Evolutionary conservation across 2,113 vertebrate species (phyloP).

Genomic region (Alethe castanea): DNA sequence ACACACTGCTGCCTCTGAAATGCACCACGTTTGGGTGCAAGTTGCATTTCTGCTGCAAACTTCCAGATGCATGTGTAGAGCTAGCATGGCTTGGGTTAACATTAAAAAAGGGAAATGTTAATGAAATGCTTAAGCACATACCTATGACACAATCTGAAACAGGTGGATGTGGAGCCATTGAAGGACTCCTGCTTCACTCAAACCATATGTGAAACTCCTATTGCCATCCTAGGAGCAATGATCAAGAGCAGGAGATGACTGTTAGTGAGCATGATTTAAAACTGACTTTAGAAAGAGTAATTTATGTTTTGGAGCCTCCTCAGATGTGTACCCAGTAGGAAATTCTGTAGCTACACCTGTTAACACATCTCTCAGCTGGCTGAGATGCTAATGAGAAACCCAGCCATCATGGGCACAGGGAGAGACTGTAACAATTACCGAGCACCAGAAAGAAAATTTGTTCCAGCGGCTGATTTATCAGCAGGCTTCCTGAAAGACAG

Average conservation of each 20-base stretch:
- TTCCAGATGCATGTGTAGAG: neutral
- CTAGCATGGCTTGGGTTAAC: neutral
- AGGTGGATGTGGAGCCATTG: constrained; percentile 36
- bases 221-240: constrained; percentile 31
- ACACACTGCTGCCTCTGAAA: neutral
- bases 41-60: neutral
- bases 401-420: neutral
- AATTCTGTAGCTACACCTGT: constrained; percentile 60
- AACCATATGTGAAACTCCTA: constrained; percentile 55
- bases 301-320: constrained; percentile 50
- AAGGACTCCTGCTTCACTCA: constrained; percentile 45
- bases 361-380: constrained; percentile 34
- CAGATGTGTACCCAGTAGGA: constrained; percentile 61
- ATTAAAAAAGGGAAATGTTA: neutral
- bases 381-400: constrained; percentile 46
- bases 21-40: fast-evolving
- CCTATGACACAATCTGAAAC: constrained; percentile 64
- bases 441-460: constrained; percentile 3
- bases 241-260: constrained; percentile 56
- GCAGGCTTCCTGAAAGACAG: constrained; percentile 1
- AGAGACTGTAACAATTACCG: constrained; percentile 22
- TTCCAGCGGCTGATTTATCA: constrained; percentile 22
- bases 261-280: constrained; percentile 57
- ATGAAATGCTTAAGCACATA: constrained; percentile 46
- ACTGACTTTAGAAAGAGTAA: constrained; percentile 54